phyloP scores from a whole-genome alignment of 2,113 vertebrate genomes.

The Ageneiosus marmoratus region DNA sequence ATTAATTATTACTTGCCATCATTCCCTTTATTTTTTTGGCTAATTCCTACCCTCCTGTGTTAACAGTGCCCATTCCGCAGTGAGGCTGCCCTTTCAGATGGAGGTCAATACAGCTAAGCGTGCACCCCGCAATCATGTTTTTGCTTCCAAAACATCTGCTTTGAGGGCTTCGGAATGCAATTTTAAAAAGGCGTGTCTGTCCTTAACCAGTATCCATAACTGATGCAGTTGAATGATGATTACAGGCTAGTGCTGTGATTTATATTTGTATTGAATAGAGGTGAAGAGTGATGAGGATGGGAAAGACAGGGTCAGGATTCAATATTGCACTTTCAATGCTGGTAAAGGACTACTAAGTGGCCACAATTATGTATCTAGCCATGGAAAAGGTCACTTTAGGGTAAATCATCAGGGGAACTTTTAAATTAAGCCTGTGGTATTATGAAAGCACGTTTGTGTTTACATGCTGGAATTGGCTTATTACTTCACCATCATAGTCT shows the following conservation, averaged over 20 bases:
- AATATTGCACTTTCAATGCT: conserved; percentile 18
- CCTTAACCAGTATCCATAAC: not conserved
- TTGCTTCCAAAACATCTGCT: conserved; percentile 31
- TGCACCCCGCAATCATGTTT: conserved; percentile 36
- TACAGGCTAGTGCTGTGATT: conserved; percentile 29
- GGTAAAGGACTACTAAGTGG: conserved; percentile 17
- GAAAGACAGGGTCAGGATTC: conserved; percentile 17
- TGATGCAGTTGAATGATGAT: conserved; percentile 26
- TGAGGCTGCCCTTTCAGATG: conserved; percentile 12
- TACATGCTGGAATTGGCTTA: not conserved
- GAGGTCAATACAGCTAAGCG: conserved; percentile 36
- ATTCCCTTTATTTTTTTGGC: conserved; percentile 36
- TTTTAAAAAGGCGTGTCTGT: not conserved
- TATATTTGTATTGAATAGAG: conserved; percentile 23
- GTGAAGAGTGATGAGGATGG: conserved; percentile 19
- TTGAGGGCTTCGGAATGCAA: not conserved
- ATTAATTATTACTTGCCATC: conserved; percentile 48
- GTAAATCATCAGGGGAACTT: not conserved
- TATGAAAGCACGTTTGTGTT: not conserved
- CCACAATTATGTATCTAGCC: conserved; percentile 11
- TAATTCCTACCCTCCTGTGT: conserved; percentile 33
- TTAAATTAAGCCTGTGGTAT: not conserved
- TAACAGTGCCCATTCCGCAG: conserved; percentile 15
- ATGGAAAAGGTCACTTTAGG: conserved; percentile 20
- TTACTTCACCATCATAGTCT: no score